Percentiles rank a stretch among this genome's conserved stretches.
Conservation (phyloP, 2,797 vertebrate species). For the Aplochiton taeniatus region DNA sequence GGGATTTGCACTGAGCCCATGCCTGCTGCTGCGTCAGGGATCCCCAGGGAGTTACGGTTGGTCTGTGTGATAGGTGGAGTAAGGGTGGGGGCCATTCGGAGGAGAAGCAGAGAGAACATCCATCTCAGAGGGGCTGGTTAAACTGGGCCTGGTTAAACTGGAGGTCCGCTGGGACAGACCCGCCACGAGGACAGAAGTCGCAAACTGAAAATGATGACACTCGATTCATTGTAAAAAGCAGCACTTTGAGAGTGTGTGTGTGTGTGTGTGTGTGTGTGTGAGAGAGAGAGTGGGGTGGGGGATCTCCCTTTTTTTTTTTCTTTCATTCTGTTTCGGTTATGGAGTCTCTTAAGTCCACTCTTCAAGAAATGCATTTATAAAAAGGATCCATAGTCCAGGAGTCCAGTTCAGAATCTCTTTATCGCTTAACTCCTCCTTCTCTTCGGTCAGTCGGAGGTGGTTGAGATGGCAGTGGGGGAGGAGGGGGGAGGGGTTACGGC, state of each 20-base stretch:
- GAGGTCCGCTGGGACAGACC: slow-evolving; percentile 2
- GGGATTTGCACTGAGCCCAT: neutral
- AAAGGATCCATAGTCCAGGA: slow-evolving; percentile 37
- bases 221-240: slow-evolving; percentile 46
- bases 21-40: neutral
- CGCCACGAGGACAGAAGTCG: slow-evolving; percentile 7
- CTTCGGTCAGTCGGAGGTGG: slow-evolving; percentile 31
- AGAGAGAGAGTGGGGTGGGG: too few species aligned
- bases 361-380: slow-evolving; percentile 23
- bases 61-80: neutral
- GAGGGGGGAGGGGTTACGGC: slow-evolving; percentile 38
- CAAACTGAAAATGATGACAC: slow-evolving; percentile 26
- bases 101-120: neutral
- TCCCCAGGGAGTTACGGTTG: neutral
- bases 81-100: neutral
- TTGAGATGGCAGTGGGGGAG: neutral
- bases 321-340: slow-evolving; percentile 7
- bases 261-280: too few species aligned
- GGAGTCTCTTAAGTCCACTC: slow-evolving; percentile 10
- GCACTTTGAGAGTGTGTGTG: slow-evolving; percentile 33
- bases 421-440: neutral
- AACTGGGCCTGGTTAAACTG: neutral
- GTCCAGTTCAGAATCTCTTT: neutral
- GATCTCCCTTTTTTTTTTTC: slow-evolving; percentile 38
- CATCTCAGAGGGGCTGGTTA: neutral